Evolutionary conservation across 2,888 invertebrate species (phyloP), one percentile per base, ranked within the genome.

Genomic region (Lithophane leautieri): DNA sequence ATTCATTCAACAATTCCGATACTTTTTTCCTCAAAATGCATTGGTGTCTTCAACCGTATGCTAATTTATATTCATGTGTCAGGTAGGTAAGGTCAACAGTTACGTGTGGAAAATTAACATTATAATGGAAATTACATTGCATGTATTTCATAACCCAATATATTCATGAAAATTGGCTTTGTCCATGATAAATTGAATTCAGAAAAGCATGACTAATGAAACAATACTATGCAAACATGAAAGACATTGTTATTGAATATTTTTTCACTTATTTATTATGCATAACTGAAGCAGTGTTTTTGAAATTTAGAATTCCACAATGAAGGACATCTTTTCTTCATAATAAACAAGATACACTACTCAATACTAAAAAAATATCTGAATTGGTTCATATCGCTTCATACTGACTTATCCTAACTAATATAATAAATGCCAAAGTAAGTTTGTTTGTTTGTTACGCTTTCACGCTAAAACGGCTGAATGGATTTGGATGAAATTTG

Each of bases 61-160:
- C 54, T 63, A 75, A 79, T 72, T 83, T 3, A 11, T 54, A n/a
- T 70, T 58, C 54, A 63, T 52, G n/a, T 70, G 52, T 78, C 61
- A 68, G 42, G n/a, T 52, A 19, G n/a, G 34, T 73, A 70, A 75
- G 71, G 83, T 71, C 73, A 83, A 68, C 47, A 25, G 60, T 58
- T 69, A 65, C 16, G 4, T 71, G n/a, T 65, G 44, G 19, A 76
- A 63, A 78, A 71, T 79, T 62, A 71, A 66, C 73, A 79, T 79
- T 68, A 69, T 60, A 58, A 68, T 70, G 61, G 40, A 82, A 70
- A 76, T 79, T 60, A 72, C 70, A 70, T 60, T 54, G 34, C 58
- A 70, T 70, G 65, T 70, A 63, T 74, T 82, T 66, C 56, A 70
- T 66, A 70, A 68, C 25, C 16, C 42, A 40, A 72, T 54, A 66